Evolutionary conservation across 2,113 vertebrate genomes (phyloP).

Genomic region (Silurus asotus): DNA sequence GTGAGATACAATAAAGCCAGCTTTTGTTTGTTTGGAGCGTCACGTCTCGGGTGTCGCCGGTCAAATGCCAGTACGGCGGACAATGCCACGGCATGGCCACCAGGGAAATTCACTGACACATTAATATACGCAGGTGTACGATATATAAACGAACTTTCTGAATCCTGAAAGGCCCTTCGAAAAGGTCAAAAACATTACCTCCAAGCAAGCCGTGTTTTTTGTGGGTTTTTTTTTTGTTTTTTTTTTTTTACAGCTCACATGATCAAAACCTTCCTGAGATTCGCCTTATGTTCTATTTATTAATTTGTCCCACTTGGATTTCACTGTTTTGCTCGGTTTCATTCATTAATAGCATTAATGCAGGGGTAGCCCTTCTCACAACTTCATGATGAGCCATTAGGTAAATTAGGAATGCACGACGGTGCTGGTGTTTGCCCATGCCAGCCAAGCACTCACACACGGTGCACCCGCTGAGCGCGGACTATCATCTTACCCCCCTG

Average conservation of each 20-base stretch:
- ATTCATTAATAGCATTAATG: conserved; percentile 19
- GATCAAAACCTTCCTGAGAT: background rate
- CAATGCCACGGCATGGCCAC: background rate
- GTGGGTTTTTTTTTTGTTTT: too few species aligned
- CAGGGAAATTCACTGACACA: conserved; percentile 3
- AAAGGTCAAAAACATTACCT: background rate
- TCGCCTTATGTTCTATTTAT: background rate
- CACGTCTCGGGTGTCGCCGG: conserved; percentile 5
- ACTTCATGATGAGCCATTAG: conserved; percentile 53
- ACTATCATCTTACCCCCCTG: conserved; percentile 52
- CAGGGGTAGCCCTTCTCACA: conserved; percentile 47
- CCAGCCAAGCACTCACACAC: conserved; percentile 23
- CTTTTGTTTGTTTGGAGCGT: conserved; percentile 5
- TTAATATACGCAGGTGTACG: background rate
- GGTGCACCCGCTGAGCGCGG: conserved; percentile 28
- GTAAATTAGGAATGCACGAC: conserved; percentile 51
- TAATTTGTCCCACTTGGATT: background rate
- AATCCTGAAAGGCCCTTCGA: background rate
- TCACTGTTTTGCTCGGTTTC: background rate
- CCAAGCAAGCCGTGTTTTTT: background rate
- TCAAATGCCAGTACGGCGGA: background rate
- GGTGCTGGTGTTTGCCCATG: conserved; percentile 43
- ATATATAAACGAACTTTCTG: conserved; percentile 25
- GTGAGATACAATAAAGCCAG: background rate
- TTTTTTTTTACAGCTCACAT: background rate